Conservation (phyloP, 1,140 invertebrate species). For the Trichonephila clavipes region DNA sequence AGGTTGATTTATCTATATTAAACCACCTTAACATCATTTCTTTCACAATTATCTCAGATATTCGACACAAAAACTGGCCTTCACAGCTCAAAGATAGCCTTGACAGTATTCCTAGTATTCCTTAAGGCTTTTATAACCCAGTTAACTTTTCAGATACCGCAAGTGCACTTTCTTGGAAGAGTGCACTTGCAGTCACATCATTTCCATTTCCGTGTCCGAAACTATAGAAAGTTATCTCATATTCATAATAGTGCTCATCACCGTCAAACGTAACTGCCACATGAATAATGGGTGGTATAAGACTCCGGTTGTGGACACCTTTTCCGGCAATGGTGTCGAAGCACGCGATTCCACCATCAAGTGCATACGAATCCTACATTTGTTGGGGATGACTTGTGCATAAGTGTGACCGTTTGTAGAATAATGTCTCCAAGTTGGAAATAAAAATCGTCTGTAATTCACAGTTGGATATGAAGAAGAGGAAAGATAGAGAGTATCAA, state of each 20-base stretch:
- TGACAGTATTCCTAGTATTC: background rate
- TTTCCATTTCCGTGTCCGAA: conserved; percentile 6
- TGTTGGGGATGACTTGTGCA: background rate
- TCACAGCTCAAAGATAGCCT: background rate
- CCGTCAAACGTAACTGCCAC: background rate
- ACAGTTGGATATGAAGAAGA: background rate
- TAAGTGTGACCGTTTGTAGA: background rate
- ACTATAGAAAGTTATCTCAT: conserved; percentile 21
- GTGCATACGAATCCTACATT: background rate
- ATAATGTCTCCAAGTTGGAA: background rate
- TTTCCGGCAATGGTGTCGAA: background rate
- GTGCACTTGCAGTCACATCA: background rate
- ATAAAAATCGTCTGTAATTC: background rate
- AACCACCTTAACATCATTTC: too few species aligned
- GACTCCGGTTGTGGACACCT: background rate
- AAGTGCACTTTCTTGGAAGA: background rate
- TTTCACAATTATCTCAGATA: too few species aligned
- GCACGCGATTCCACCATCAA: background rate
- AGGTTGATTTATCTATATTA: too few species aligned
- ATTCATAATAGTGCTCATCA: background rate
- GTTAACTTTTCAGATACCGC: background rate
- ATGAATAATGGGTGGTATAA: background rate
- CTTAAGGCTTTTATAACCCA: background rate
- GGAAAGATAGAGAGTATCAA: too few species aligned
- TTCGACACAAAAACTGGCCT: too few species aligned